Evolutionary conservation across 1,140 invertebrate genomes (phyloP), one percentile per base, ranked within the genome.

Genomic region (Panagrolaimus sp.): DNA sequence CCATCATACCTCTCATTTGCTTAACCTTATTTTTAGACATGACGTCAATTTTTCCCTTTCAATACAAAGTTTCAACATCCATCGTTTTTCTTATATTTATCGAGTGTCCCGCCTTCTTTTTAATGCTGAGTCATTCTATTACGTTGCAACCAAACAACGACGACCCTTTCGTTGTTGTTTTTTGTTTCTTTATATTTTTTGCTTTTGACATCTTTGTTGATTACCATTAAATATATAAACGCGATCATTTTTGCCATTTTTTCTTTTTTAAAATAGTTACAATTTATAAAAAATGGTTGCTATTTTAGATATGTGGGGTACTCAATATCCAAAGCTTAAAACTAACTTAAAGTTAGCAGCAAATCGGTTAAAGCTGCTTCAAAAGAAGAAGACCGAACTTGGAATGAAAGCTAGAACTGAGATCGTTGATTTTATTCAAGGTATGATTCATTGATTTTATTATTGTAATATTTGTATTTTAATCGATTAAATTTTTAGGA

Each of bases 381-480:
- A 97, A 83, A 98, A 98, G 84, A 98, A 98, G 86, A 98, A 98
- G 86, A 91, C 93, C 0, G 96, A 98, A 86, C 84, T 97, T 71
- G 91, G 94, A 0, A 89, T 93, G 83, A 98, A 98, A 85, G 90
- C 94, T 0, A 88, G 96, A 70, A 92, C 91, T 82, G 96, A 99
- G 88, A 98, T 99, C 71, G 94, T 94, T 1, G 95, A 97, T 86
- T 98, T 93, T 79, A 89, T 99, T 73, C 87, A 87, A 48, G 84
- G 84, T 48, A 69, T 58, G 69, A 72, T 48, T 67, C 64, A 63
- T 71, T 48, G n/a, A 21, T 24, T 17, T 38, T 63, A 5, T 55
- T 14, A 10, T 64, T 73, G 38, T 46, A 66, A 43, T 28, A 43
- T 63, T 28, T 43, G 32, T 67, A 26, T 66, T 44, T 0, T 26